Evolutionary conservation across 2,888 invertebrate species (phyloP).

Genomic region (Cheilosia impressa): DNA sequence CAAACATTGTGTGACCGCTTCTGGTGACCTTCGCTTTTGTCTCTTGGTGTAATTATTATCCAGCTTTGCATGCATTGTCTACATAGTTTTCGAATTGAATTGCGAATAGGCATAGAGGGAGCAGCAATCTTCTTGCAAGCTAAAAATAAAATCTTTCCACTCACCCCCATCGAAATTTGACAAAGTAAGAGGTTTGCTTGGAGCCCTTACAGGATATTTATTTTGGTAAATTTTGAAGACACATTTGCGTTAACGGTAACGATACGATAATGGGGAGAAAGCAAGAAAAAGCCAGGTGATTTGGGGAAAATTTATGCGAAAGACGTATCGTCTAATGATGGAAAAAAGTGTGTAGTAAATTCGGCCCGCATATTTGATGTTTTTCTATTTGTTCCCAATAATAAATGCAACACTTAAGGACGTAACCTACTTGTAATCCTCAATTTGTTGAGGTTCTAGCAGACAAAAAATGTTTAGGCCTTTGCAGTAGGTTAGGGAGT

Average conservation of each 20-base stretch:
- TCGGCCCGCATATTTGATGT: too few relatives aligned
- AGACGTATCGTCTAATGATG: background rate
- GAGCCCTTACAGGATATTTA: conserved; percentile 31
- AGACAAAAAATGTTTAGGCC: too few relatives aligned
- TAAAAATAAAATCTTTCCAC: too few relatives aligned
- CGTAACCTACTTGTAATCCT: too few relatives aligned
- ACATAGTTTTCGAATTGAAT: conserved; percentile 5
- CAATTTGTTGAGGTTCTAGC: too few relatives aligned
- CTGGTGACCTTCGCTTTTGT: background rate
- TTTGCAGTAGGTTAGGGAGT: too few relatives aligned
- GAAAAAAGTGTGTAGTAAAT: too few relatives aligned
- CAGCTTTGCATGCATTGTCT: background rate
- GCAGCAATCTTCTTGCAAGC: background rate
- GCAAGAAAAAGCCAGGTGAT: conserved; percentile 13
- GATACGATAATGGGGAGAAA: conserved; percentile 4
- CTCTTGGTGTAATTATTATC: conserved; percentile 15
- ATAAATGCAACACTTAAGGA: too few relatives aligned
- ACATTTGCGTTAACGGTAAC: conserved; percentile 8
- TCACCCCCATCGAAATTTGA: too few relatives aligned
- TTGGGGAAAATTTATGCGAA: conserved; percentile 38
- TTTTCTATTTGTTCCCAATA: too few relatives aligned
- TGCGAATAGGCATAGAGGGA: too few relatives aligned
- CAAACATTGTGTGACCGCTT: background rate
- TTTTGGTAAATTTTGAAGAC: conserved; percentile 28
- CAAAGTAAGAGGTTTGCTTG: conserved; percentile 1